A percentile compares a stretch with the other conserved stretches of the same genome.
Evolutionary conservation across 2,888 invertebrate species (phyloP).

Genomic region (Lepidochrysops patricia): DNA sequence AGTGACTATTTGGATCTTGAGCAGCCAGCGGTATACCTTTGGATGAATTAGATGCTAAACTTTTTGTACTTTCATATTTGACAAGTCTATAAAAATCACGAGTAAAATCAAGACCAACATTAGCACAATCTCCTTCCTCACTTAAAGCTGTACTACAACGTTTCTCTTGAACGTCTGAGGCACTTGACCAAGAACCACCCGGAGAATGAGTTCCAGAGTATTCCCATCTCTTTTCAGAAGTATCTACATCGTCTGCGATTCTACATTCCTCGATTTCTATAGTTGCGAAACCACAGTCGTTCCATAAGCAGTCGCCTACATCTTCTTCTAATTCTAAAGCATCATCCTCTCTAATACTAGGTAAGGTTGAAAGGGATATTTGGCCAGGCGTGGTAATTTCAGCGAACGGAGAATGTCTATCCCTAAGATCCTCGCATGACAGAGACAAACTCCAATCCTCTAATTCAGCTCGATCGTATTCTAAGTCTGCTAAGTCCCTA

Average conservation of each 20-base stretch:
- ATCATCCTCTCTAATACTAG: constrained; percentile 83
- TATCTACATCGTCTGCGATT: constrained; percentile 58
- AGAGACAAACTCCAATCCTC: constrained; percentile 87
- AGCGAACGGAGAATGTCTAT: constrained; percentile 66
- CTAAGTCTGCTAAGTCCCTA: constrained; percentile 79
- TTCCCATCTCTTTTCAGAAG: constrained; percentile 78
- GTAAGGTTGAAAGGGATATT: constrained; percentile 77
- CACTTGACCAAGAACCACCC: constrained; percentile 76
- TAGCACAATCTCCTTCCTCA: constrained; percentile 80
- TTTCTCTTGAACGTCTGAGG: constrained; percentile 77
- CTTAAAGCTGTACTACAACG: constrained; percentile 81
- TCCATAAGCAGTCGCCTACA: constrained; percentile 83
- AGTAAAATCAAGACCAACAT: constrained; percentile 83
- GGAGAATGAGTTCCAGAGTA: constrained; percentile 75
- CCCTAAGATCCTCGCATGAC: constrained; percentile 80
- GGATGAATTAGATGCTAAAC: constrained; percentile 83
- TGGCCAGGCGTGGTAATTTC: constrained; percentile 76
- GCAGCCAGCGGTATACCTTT: constrained; percentile 72
- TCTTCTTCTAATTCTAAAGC: constrained; percentile 83
- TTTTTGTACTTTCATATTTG: constrained; percentile 87
- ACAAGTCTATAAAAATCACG: constrained; percentile 86
- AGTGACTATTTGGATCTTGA: constrained; percentile 60
- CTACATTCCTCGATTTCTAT: constrained; percentile 80
- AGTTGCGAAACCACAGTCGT: constrained; percentile 81
- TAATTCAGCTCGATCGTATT: constrained; percentile 83